Evolutionary conservation across 2,888 invertebrate species (phyloP).

Genomic region (Dioctria rufipes): DNA sequence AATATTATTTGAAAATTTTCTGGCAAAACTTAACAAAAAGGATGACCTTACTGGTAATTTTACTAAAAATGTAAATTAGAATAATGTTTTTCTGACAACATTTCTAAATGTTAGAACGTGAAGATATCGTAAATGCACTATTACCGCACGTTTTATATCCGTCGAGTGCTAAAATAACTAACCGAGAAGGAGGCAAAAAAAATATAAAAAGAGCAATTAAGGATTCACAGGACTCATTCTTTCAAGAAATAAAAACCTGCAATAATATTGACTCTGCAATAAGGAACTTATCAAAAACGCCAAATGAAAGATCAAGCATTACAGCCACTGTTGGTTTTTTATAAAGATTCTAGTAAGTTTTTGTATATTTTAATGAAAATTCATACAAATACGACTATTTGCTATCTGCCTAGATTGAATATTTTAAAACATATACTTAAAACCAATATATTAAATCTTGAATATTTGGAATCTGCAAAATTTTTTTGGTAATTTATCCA

Average conservation of each 20-base stretch:
- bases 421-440: conserved; percentile 17
- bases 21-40: no score
- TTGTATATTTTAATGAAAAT: conserved; percentile 48
- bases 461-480: conserved; percentile 33
- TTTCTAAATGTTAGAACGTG: no score
- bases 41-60: no score
- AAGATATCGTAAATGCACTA: not conserved
- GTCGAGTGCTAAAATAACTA: not conserved
- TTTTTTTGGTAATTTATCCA: conserved; percentile 51
- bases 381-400: conserved; percentile 44
- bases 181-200: not conserved
- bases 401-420: conserved; percentile 22
- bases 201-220: not conserved
- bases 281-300: not conserved
- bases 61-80: no score
- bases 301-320: not conserved
- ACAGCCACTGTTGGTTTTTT: not conserved
- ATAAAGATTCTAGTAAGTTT: not conserved
- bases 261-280: not conserved
- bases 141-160: not conserved
- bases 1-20: no score
- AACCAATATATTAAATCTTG: conserved; percentile 48
- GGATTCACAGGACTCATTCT: not conserved
- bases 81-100: no score
- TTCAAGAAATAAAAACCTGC: not conserved